Conservation (phyloP, 1,140 invertebrate species). For the Pentalonia nigronervosa region DNA sequence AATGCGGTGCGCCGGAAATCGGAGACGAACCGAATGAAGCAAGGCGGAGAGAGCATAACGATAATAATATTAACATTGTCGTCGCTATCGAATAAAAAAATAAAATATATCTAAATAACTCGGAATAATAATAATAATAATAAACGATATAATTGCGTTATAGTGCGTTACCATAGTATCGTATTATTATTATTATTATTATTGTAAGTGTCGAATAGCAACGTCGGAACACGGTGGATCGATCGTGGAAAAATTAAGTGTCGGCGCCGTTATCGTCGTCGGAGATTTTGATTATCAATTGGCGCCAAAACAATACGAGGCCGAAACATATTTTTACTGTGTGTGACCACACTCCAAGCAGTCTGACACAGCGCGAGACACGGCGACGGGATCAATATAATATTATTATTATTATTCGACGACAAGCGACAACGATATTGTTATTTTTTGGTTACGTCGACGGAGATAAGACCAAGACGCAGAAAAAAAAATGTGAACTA, state of each 20-base stretch:
- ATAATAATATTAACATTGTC: background rate
- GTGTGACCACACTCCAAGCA: background rate
- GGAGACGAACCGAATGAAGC: too few relatives aligned
- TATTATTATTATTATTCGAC: background rate
- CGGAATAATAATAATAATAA: background rate
- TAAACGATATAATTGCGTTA: background rate
- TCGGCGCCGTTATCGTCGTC: background rate
- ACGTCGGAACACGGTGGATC: background rate
- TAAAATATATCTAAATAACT: background rate
- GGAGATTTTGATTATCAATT: background rate
- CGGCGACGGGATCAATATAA: constrained; percentile 11
- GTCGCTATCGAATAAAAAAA: background rate
- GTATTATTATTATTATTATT: background rate
- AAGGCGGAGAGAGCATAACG: background rate
- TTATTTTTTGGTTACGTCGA: constrained; percentile 11
- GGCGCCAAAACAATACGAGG: constrained; percentile 32
- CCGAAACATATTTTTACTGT: background rate
- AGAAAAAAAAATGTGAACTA: background rate
- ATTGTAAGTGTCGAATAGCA: background rate
- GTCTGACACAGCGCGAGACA: background rate
- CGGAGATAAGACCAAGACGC: background rate
- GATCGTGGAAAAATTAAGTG: background rate
- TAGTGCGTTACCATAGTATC: background rate
- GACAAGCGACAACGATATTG: background rate
- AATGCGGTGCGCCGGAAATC: background rate